Evolutionary conservation across 2,888 invertebrate genomes (phyloP).

Genomic region (Agonopterix arenella): DNA sequence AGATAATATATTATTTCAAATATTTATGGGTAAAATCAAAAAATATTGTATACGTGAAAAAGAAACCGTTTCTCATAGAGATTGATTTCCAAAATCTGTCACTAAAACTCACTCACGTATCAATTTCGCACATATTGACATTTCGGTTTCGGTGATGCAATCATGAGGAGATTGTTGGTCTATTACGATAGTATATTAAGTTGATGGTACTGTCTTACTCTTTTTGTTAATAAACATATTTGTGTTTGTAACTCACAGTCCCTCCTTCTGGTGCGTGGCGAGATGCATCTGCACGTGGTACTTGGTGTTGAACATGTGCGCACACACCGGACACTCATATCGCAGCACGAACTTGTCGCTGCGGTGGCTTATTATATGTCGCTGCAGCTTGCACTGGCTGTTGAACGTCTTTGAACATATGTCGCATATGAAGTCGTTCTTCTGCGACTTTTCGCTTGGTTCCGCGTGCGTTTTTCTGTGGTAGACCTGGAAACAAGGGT

Average conservation of each 20-base stretch:
- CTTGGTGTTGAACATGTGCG: constrained; percentile 65
- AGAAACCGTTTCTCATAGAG: no score
- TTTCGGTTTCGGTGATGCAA: no score
- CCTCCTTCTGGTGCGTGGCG: constrained; percentile 56
- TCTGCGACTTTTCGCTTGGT: constrained; percentile 7
- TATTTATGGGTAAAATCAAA: no score
- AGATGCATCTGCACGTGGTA: constrained; percentile 63
- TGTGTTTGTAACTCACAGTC: constrained; percentile 31
- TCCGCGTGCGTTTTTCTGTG: constrained; percentile 52
- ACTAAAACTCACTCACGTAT: no score
- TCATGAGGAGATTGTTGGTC: no score
- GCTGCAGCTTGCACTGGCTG: constrained; percentile 48
- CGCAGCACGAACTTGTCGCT: constrained; percentile 38
- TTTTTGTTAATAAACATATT: no score
- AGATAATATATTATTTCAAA: no score
- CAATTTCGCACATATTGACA: no score
- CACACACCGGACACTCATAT: constrained; percentile 68
- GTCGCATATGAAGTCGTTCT: constrained; percentile 43
- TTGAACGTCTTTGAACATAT: constrained; percentile 53
- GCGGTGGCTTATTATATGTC: constrained; percentile 44
- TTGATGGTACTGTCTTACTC: no score
- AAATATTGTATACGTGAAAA: no score
- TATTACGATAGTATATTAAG: no score
- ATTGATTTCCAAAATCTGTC: no score
- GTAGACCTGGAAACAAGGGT: constrained; percentile 36